Evolutionary conservation across 2,797 vertebrate species (phyloP).

Genomic region (Hypotaenidia okinawae): DNA sequence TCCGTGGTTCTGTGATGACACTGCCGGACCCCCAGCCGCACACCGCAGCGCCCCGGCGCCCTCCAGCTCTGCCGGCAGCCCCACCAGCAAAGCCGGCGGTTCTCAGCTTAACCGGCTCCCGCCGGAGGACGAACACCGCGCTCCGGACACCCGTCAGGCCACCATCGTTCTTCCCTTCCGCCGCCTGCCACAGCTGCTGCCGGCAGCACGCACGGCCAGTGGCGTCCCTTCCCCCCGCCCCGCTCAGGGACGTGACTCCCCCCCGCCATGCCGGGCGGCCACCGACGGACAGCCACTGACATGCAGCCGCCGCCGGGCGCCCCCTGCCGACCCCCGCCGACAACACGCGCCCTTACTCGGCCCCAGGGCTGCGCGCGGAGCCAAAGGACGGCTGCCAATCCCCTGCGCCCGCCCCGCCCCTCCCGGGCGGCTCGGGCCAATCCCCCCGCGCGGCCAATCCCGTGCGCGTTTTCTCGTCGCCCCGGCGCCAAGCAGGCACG

Average conservation of each 20-base stretch:
- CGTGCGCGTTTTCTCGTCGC: background rate
- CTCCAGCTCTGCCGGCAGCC: background rate
- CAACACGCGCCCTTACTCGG: background rate
- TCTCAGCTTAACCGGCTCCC: background rate
- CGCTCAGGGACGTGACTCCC: no score
- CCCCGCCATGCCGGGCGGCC: background rate
- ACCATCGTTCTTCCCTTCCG: background rate
- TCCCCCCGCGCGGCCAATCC: background rate
- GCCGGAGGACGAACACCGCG: no score
- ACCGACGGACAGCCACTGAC: no score
- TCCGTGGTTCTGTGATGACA: no score
- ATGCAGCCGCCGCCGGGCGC: background rate
- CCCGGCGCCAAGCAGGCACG: background rate
- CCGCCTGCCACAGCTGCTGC: no score
- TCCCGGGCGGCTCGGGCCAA: background rate
- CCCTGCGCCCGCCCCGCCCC: background rate
- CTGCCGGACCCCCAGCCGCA: background rate
- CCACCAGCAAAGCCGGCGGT: fast-evolving
- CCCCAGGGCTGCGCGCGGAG: background rate
- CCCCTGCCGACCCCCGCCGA: background rate
- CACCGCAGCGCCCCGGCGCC: fast-evolving
- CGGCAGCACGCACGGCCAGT: no score
- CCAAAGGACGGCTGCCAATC: background rate
- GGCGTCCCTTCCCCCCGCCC: fast-evolving
- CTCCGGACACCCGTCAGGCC: fast-evolving